Percentiles rank a stretch among this genome's conserved stretches.
Conservation (phyloP, 2,888 invertebrate species). For the Hypselothyrea guttata region DNA sequence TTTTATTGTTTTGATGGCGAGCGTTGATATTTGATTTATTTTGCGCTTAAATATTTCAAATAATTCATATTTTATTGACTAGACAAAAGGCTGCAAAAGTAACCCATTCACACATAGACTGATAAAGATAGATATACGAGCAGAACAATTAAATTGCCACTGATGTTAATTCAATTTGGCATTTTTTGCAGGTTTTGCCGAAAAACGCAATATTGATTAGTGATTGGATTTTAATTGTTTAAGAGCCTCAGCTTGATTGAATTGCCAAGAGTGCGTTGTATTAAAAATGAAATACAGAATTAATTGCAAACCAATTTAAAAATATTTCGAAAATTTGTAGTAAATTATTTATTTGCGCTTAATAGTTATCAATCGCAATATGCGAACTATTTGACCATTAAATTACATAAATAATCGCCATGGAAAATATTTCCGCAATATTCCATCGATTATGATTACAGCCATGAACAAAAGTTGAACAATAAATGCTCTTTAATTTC, state of each 20-base stretch:
- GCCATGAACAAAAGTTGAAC: too few species aligned
- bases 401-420: too few species aligned
- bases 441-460: too few species aligned
- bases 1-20: slow-evolving; percentile 44
- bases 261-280: background rate
- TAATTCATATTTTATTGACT: slow-evolving; percentile 73
- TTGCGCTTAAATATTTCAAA: slow-evolving; percentile 64
- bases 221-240: slow-evolving; percentile 19
- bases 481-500: too few species aligned
- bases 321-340: too few species aligned
- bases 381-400: too few species aligned
- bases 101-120: slow-evolving; percentile 28
- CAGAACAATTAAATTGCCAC: slow-evolving; percentile 45
- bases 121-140: background rate
- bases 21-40: slow-evolving; percentile 69
- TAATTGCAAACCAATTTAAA: too few species aligned
- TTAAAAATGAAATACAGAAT: too few species aligned
- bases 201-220: slow-evolving; percentile 33
- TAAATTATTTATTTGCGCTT: too few species aligned
- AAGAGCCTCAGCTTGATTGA: slow-evolving; percentile 7
- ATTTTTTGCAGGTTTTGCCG: slow-evolving; percentile 29
- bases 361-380: too few species aligned
- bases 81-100: slow-evolving; percentile 28
- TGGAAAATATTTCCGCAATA: too few species aligned
- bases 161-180: slow-evolving; percentile 53